A percentile compares a stretch with the other conserved stretches of the same genome.
These are phyloP conservation scores for Pygocentrus nattereri DNA, from an alignment of 2,797 vertebrate genomes.

Conservation along the genomic window DNA sequence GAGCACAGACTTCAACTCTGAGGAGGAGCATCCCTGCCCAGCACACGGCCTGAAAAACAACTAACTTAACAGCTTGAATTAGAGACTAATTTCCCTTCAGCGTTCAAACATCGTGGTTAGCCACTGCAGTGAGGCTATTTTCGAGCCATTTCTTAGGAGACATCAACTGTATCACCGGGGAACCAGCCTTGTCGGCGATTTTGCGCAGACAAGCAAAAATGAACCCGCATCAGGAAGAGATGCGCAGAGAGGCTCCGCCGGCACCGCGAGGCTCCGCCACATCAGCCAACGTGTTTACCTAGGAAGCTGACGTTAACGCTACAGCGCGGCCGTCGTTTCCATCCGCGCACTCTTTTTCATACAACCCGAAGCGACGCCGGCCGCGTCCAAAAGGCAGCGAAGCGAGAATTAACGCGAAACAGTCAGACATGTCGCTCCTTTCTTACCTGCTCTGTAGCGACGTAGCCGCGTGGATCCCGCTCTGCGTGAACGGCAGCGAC, in stretches of 20 bases:
- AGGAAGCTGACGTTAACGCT: slow-evolving; percentile 24
- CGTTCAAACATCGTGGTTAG: no score
- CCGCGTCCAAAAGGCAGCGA: slow-evolving; percentile 1
- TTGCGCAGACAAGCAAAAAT: slow-evolving; percentile 77
- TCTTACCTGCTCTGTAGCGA: slow-evolving; percentile 69
- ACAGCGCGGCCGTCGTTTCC: background rate
- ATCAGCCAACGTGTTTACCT: slow-evolving; percentile 19
- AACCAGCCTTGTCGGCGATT: slow-evolving; percentile 47
- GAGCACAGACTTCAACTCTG: background rate
- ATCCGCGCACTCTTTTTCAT: background rate
- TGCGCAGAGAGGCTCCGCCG: slow-evolving; percentile 64
- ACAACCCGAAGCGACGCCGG: slow-evolving; percentile 12
- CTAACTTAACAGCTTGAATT: slow-evolving; percentile 60
- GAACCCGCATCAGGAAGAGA: slow-evolving; percentile 73
- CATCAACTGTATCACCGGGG: background rate
- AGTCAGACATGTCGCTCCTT: no score
- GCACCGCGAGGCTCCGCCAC: background rate
- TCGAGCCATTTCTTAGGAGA: background rate
- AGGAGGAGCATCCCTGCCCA: slow-evolving; percentile 21
- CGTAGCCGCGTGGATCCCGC: slow-evolving; percentile 36
- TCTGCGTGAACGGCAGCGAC: slow-evolving; percentile 57
- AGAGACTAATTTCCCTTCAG: slow-evolving; percentile 2
- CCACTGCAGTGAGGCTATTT: background rate
- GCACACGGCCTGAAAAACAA: slow-evolving; percentile 41
- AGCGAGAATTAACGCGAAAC: background rate